phyloP scores from a whole-genome alignment of 1,140 invertebrate genomes.

The Cotesia glomerata region DNA sequence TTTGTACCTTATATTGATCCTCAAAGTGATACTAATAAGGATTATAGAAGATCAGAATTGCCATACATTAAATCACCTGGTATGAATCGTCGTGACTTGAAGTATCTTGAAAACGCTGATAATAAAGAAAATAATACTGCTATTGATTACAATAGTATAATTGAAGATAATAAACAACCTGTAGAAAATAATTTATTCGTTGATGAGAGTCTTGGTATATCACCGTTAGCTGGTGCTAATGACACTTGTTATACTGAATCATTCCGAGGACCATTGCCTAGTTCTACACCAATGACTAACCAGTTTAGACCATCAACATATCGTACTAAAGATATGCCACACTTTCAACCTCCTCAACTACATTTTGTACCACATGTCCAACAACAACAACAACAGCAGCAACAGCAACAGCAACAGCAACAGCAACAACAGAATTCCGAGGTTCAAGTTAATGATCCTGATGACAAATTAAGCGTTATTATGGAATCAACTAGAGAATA shows the following conservation, averaged over 20 bases:
- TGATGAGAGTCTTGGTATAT: conserved; percentile 53
- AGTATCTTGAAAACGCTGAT: conserved; percentile 55
- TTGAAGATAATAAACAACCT: conserved; percentile 42
- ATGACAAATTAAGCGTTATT: conserved; percentile 56
- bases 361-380: conserved; percentile 31
- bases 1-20: conserved; percentile 43
- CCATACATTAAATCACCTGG: conserved; percentile 57
- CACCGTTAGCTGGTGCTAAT: conserved; percentile 44
- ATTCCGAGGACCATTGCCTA: conserved; percentile 46
- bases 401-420: conserved; percentile 14
- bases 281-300: conserved; percentile 55
- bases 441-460: conserved; percentile 29
- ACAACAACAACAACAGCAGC: conserved; percentile 14
- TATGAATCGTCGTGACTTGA: conserved; percentile 54
- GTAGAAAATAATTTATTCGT: conserved; percentile 45
- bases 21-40: conserved; percentile 43
- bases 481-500: conserved; percentile 57
- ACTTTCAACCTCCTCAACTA: conserved; percentile 32
- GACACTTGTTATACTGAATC: conserved; percentile 54
- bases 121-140: conserved; percentile 55
- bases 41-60: conserved; percentile 52
- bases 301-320: conserved; percentile 47
- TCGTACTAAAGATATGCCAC: conserved; percentile 42
- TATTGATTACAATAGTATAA: conserved; percentile 45
- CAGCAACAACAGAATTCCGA: conserved; percentile 11